Evolutionary conservation across 2,797 vertebrate genomes (phyloP), one percentile per base, ranked within the genome.

Genomic region (Helostoma temminkii): DNA sequence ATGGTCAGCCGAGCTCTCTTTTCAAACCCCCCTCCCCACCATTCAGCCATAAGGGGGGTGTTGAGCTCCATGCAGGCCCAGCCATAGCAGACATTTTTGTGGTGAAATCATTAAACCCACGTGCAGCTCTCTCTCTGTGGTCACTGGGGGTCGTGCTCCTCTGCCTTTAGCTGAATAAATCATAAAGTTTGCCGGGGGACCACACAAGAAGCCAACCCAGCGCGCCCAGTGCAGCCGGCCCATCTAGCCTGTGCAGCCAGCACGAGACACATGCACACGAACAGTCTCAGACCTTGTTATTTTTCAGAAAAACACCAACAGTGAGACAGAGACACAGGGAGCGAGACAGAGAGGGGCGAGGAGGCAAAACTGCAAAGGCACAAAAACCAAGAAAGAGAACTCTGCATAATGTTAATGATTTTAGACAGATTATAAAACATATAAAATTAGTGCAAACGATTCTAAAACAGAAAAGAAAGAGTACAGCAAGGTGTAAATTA

Each of bases 161-260:
- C 96, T 96, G 97, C 97, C 96, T 98, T 97, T 97, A 97, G 96
- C 96, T 98, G 97, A 99, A 98, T 98, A 99, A 99, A 99, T 99
- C 98, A 98, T 97, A 97, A 97, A 96, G 96, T 97, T 96, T 96
- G 95, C 95, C 81, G 89, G 91, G 94, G 91, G 98, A 99, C 98
- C 98, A 99, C 98, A 98, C 98, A 99, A 97, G 97, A 95, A 97
- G 97, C 85, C 82, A 86, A 80, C 80, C 80, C 91, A 93, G 91
- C 93, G 93, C 93, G 93, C 94, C 83, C 18, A 41, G 34, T 5
- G 15, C 36, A 37, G 36, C 15, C 89, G 88, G 89, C 86, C 78
- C 85, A 88, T 88, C 86, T 68, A 86, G 83, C 66, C 82, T 76
- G 58, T 78, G 78, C 85, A 90, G 89, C 86, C 88, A 91, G 90